These are phyloP conservation scores for Pongo pygmaeus DNA, from an alignment of 2,113 vertebrate genomes.

Conservation along the genomic window DNA sequence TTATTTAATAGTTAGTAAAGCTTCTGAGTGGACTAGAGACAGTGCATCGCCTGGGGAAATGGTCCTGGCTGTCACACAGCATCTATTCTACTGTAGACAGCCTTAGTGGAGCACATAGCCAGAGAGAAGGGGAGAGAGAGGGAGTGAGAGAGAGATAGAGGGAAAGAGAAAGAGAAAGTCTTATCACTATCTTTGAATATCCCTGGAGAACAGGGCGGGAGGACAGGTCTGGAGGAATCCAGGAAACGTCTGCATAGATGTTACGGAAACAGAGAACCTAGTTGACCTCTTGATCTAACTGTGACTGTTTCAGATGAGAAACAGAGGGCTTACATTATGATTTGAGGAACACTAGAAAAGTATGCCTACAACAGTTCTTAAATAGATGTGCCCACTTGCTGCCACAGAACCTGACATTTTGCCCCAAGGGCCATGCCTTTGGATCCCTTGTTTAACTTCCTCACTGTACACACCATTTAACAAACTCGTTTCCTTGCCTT, in stretches of 20 bases:
- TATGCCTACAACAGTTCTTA: neutral
- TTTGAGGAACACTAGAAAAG: neutral
- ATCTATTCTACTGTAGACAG: neutral
- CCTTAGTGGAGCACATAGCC: neutral
- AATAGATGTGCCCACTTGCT: neutral
- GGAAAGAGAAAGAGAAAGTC: no score
- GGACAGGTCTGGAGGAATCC: neutral
- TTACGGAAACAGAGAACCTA: neutral
- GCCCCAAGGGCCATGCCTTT: neutral
- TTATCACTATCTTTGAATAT: neutral
- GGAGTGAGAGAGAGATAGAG: neutral
- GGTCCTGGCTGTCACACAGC: neutral
- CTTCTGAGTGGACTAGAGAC: conserved; percentile 1
- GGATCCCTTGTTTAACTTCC: neutral
- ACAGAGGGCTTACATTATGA: neutral
- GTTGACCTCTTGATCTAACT: neutral
- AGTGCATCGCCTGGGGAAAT: neutral
- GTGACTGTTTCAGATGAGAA: neutral
- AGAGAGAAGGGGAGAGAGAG: neutral
- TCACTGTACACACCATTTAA: neutral
- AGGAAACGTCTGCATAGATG: neutral
- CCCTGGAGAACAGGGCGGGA: neutral
- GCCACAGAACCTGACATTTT: neutral
- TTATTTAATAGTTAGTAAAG: conserved; percentile 51
- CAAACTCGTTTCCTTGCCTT: neutral